Evolutionary conservation across 2,797 vertebrate genomes (phyloP), one percentile per base, ranked within the genome.

Genomic region (Gadopsis marmoratus): DNA sequence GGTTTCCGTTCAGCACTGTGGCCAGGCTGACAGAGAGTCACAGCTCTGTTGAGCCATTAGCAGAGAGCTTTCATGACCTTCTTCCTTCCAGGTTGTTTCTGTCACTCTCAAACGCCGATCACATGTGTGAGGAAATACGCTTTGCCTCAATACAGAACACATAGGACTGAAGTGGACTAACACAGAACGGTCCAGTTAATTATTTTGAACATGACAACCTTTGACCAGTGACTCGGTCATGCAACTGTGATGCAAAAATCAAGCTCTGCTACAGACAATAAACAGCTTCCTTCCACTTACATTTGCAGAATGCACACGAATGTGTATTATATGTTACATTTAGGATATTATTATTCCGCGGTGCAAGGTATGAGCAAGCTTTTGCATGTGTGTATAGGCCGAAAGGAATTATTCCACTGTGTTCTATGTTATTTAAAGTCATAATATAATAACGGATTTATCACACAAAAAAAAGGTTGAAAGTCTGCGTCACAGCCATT

Each of bases 371-470:
- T 33, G 37, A 60, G 21, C 16, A 56, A 48, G 54, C 5, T 19
- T 76, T 14, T 35, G 14, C n/a, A 45, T 56, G 4, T 58, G 64
- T 43, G 17, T n/a, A 17, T n/a, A n/a, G 6, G 26, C 4, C n/a
- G 16, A 41, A 77, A n/a, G 33, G 21, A 56, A 66, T 47, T 26
- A 75, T 51, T 50, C 54, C 5, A 3, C 55, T 45, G 35, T 6
- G 35, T 37, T 10, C 55, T 17, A 41, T 47, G 45, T 55, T 37
- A 59, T 48, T 48, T 48, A 26, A 47, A 73, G 21, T 35, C 11
- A 37, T n/a, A 39, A 59, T 74, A 64, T 33, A 39, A 74, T 21
- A 53, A 37, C 66, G 43, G 9, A 51, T n/a, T 48, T 33, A 72
- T 58, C 10, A 59, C 0, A 70, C 74, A 50, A 71, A 39, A 9